phyloP scores from a whole-genome alignment of 2,888 invertebrate species.

The Caenorhabditis zanzibari region DNA sequence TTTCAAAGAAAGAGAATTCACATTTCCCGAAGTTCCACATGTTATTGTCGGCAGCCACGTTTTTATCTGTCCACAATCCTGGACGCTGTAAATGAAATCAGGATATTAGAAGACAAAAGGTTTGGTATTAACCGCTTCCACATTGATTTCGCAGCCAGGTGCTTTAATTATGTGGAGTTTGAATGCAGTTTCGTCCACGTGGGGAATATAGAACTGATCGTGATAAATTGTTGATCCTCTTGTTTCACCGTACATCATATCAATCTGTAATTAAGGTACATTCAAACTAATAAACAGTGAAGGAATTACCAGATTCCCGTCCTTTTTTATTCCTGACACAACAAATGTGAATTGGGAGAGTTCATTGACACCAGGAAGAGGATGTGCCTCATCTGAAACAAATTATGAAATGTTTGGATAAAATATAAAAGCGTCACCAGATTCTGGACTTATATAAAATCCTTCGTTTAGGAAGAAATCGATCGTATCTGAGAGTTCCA shows the following conservation, averaged over 20 bases:
- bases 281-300: neutral
- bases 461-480: constrained; percentile 51
- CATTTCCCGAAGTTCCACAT: constrained; percentile 10
- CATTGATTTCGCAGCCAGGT: constrained; percentile 19
- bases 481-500: constrained; percentile 16
- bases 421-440: constrained; percentile 9
- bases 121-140: constrained; percentile 15
- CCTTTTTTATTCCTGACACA: neutral
- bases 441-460: constrained; percentile 40
- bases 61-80: neutral
- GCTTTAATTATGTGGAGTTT: constrained; percentile 36
- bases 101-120: neutral
- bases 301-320: neutral
- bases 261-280: constrained; percentile 3
- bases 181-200: neutral
- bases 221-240: constrained; percentile 13
- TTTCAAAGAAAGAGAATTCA: constrained; percentile 17
- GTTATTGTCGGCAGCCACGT: neutral
- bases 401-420: neutral
- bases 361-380: constrained; percentile 32
- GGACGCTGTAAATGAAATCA: constrained; percentile 3
- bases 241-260: constrained; percentile 31
- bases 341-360: constrained; percentile 5
- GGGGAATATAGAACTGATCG: constrained; percentile 11
- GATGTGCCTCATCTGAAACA: constrained; percentile 29